Conservation (phyloP, 2,888 invertebrate genomes). For the Drosophila austrosaltans region DNA sequence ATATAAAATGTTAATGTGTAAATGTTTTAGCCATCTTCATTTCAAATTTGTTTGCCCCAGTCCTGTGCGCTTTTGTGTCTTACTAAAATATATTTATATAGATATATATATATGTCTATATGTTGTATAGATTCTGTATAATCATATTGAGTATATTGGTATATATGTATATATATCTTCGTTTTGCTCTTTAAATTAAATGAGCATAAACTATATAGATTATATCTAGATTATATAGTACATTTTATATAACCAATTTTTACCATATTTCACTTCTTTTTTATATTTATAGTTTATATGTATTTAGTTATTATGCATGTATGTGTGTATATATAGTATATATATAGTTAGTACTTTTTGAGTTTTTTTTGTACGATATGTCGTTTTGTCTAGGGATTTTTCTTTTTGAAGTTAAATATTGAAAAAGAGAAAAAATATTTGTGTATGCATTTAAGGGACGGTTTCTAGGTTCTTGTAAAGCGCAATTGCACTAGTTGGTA, state of each 20-base stretch:
- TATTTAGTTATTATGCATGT: constrained; percentile 30
- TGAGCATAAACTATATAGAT: constrained; percentile 22
- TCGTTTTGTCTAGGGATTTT: constrained; percentile 81
- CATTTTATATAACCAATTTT: constrained; percentile 24
- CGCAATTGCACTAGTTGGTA: constrained; percentile 61
- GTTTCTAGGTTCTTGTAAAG: constrained; percentile 76
- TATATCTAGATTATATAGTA: constrained; percentile 30
- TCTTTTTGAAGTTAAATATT: constrained; percentile 38
- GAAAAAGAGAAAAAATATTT: constrained; percentile 41
- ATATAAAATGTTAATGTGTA: constrained; percentile 74
- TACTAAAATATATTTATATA: constrained; percentile 63
- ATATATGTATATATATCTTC: constrained; percentile 25
- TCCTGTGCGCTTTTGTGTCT: constrained; percentile 67
- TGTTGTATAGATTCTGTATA: constrained; percentile 27
- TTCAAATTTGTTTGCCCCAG: constrained; percentile 38
- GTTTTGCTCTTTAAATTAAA: constrained; percentile 29
- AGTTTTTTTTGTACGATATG: constrained; percentile 81
- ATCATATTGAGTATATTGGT: constrained; percentile 34
- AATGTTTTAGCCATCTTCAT: constrained; percentile 65
- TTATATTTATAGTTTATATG: constrained; percentile 54
- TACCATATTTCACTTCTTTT: constrained; percentile 47
- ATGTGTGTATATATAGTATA: constrained; percentile 32
- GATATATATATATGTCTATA: constrained; percentile 35
- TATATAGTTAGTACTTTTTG: constrained; percentile 49
- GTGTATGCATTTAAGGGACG: constrained; percentile 70